phyloP scores from a whole-genome alignment of 2,797 vertebrate genomes.

The Chelmon rostratus region DNA sequence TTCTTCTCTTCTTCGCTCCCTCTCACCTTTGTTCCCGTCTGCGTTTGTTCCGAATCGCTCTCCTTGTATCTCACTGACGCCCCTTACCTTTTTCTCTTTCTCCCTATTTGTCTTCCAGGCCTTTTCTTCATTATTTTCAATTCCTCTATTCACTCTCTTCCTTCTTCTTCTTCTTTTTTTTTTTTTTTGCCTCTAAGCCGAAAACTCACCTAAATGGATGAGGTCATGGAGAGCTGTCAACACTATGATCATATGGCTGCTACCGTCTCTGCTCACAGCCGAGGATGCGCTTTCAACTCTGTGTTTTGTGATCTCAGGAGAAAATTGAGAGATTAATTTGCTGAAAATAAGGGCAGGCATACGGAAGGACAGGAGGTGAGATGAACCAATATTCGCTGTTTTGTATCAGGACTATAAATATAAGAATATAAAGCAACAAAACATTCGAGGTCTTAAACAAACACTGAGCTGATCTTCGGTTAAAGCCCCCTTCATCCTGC shows the following conservation, averaged over 20 bases:
- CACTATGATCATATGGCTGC: constrained; percentile 84
- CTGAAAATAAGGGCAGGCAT: constrained; percentile 23
- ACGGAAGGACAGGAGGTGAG: constrained; percentile 12
- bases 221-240: constrained; percentile 86
- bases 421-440: constrained; percentile 6
- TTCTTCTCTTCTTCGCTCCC: constrained; percentile 31
- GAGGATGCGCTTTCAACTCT: constrained; percentile 64
- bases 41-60: constrained; percentile 32
- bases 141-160: constrained; percentile 55
- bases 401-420: constrained; percentile 11
- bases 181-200: constrained; percentile 65
- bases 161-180: constrained; percentile 26
- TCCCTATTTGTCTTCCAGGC: constrained; percentile 56
- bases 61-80: constrained; percentile 39
- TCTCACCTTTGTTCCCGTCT: constrained; percentile 44
- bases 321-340: constrained; percentile 49
- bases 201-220: constrained; percentile 83
- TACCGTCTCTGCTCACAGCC: constrained; percentile 73
- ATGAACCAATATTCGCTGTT: constrained; percentile 15
- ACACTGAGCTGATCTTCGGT: constrained; percentile 29
- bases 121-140: constrained; percentile 56
- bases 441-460: constrained; percentile 15
- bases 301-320: constrained; percentile 63
- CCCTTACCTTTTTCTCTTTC: constrained; percentile 62
- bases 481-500: not conserved